Conservation (phyloP, 2,113 vertebrate genomes). For the Australoheros scitulus region DNA sequence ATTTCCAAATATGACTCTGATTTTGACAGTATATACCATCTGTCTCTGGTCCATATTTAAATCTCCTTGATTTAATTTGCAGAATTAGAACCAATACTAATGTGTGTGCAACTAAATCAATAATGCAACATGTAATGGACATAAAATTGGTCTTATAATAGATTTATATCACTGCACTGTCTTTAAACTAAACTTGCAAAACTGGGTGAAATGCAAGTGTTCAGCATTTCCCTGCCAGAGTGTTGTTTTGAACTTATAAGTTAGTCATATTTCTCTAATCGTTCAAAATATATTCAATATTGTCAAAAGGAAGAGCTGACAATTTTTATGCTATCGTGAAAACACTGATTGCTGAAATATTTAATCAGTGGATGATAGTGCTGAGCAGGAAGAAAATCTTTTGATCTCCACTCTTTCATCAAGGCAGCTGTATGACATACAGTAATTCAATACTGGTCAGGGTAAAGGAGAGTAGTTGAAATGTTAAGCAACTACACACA, state of each 20-base stretch:
- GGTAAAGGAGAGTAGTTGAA: not conserved
- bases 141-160: not conserved
- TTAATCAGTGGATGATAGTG: not conserved
- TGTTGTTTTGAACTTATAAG: not conserved
- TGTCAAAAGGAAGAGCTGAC: not conserved
- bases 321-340: not conserved
- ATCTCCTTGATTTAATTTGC: not conserved
- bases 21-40: not conserved
- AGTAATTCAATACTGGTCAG: not conserved
- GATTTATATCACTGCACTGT: not conserved
- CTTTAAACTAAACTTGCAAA: not conserved
- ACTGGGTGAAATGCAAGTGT: not conserved
- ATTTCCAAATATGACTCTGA: rapidly evolving
- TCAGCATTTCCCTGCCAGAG: not conserved
- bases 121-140: not conserved
- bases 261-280: not conserved
- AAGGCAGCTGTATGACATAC: slow-evolving; percentile 1
- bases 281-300: not conserved
- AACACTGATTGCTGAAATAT: not conserved
- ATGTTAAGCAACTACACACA: not conserved
- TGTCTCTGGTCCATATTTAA: not conserved
- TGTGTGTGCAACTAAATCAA: not conserved
- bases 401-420: not conserved
- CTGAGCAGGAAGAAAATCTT: slow-evolving; percentile 8
- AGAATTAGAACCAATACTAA: rapidly evolving